Evolutionary conservation across 2,113 vertebrate genomes (phyloP).

Genomic region (Pitta sordida): DNA sequence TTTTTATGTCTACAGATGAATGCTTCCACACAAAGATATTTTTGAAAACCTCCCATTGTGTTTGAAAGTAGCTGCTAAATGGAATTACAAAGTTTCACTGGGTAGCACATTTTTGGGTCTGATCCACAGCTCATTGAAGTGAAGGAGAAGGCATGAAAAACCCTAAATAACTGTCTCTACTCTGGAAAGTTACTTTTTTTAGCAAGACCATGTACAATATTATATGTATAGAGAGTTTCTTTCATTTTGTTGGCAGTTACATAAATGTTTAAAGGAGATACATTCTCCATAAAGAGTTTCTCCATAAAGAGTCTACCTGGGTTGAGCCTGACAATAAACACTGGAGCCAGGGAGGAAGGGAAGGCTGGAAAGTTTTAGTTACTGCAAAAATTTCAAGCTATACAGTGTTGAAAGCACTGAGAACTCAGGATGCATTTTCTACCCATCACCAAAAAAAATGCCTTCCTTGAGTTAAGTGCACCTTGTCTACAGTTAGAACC

Average conservation of each 20-base stretch:
- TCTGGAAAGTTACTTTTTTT: not conserved
- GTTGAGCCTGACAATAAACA: not conserved
- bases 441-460: not conserved
- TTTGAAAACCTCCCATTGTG: constrained; percentile 39
- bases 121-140: not conserved
- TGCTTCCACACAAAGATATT: constrained; percentile 16
- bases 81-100: not conserved
- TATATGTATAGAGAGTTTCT: not conserved
- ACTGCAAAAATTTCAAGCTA: not conserved
- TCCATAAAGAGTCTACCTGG: not conserved
- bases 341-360: not conserved
- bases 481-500: not conserved
- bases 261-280: not conserved
- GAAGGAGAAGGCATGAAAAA: not conserved
- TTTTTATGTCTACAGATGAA: constrained; percentile 26
- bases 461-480: not conserved
- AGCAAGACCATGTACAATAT: not conserved
- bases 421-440: not conserved
- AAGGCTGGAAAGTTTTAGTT: not conserved
- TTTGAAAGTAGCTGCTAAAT: constrained; percentile 31
- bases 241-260: not conserved
- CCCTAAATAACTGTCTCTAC: not conserved
- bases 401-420: not conserved
- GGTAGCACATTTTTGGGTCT: not conserved
- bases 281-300: not conserved